Evolutionary conservation across 2,888 invertebrate species (phyloP), one percentile per base, ranked within the genome.

Genomic region (Loripinus fragilis): DNA sequence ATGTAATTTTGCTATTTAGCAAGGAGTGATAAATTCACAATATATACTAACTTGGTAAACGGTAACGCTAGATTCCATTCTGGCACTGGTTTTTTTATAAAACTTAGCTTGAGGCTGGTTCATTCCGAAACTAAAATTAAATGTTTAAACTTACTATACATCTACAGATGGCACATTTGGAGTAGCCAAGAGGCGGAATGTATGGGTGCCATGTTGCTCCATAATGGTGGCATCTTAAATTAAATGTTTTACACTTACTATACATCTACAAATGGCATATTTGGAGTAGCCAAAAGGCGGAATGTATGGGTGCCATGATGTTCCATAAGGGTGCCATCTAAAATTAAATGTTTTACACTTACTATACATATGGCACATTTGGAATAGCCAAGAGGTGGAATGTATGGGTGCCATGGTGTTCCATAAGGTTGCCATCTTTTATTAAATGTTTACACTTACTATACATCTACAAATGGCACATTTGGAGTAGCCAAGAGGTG

Each of bases 121-220:
- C n/a, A n/a, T n/a, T n/a, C n/a, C n/a, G n/a, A n/a, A n/a, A n/a
- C n/a, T n/a, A n/a, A n/a, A n/a, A n/a, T n/a, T n/a, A n/a, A n/a
- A 98, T 94, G 98, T 0, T 20, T 41, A 25, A 7, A 76, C 95
- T 95, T 92, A 95, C 95, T 93, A 97, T 96, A 94, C 98, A 98
- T 69, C n/a, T n/a, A n/a, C n/a, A n/a, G n/a, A 97, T 95, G 17
- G 97, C 97, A 91, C 98, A 98, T 0, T 96, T 96, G 92, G 98
- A 97, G 92, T 98, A 98, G n/a, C 98, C 98, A 78, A 96, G 96
- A 0, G 98, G 98, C 15, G 98, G 97, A 55, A 98, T 94, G 93
- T 97, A 98, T 0, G 98, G 98, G 94, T 98, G 97, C 97, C 98
- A 98, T 28, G 96, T 96, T 25, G 97, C 96, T 7, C 98, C 98